Base-by-base conservation (phyloP, 2,797 vertebrate species). In the Spinibarbus caldwelli region DNA sequence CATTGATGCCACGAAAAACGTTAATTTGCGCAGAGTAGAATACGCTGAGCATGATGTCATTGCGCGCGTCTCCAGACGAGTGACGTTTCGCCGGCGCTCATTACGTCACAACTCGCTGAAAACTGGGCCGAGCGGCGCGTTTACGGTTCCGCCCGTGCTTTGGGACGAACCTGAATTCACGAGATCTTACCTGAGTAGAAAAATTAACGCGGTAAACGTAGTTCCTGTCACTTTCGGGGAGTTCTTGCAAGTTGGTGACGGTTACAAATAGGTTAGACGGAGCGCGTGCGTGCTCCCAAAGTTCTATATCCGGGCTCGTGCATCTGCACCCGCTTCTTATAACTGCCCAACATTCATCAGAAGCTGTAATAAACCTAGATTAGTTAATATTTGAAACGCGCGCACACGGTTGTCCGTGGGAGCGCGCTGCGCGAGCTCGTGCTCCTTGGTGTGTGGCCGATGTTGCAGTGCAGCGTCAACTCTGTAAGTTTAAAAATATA, bases 381-480 rank as follows among this genome's bases (percentile, higher is more conserved):
- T 19, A 29, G 49, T 23, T 54, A 2, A 54, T 54, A 9, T 38
- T n/a, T 57, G 31, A 8, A 54, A 57, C n/a, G 73, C 21, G 49
- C 49, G 49, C 31, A 38, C 49, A 57, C 49, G 3, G 6, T 9
- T 4, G 31, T 23, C 5, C 6, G 0, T 23, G 72, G 21, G 11
- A n/a, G 73, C 47, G 73, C 73, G 73, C 73, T 54, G 73, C 73
- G 19, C 73, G 73, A 36, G 49, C 49, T 57, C 6, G 73, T n/a
- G 21, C 19, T 72, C 2, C 6, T 62, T 9, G 41, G 6, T 36
- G 47, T 36, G 31, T 36, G 31, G 29, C 29, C 72, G 26, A 19
- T 8, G 43, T 52, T 52, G 29, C 15, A 14, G n/a, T 29, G 7
- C n/a, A 29, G 26, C 29, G n/a, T 29, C 23, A 71, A 26, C 68